phyloP scores from a whole-genome alignment of 2,113 vertebrate species.

The Spizaetus ornatus region DNA sequence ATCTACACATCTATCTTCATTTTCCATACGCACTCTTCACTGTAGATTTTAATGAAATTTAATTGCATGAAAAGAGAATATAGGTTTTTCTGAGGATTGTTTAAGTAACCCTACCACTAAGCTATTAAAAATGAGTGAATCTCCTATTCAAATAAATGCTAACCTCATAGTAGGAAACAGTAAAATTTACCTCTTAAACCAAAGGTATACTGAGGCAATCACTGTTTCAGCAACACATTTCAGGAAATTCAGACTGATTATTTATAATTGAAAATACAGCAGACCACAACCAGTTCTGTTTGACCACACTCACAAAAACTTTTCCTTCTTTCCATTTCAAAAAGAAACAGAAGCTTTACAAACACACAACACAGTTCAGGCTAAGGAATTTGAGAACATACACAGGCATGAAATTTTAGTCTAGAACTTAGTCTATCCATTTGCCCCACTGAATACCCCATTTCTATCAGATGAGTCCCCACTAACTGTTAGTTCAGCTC shows the following conservation, averaged over 20 bases:
- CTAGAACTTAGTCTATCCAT: neutral
- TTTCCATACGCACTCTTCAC: neutral
- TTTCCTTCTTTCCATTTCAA: neutral
- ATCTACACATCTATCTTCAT: neutral
- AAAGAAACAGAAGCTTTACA: neutral
- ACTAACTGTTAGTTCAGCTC: neutral
- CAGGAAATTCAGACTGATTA: neutral
- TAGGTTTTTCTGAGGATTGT: neutral
- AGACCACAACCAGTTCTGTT: neutral
- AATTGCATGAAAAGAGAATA: neutral
- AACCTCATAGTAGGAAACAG: neutral
- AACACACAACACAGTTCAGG: neutral
- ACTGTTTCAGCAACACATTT: neutral
- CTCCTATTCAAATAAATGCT: neutral
- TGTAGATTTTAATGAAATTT: neutral
- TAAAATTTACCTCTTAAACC: neutral
- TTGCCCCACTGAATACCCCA: neutral
- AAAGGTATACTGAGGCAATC: neutral
- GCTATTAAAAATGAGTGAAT: neutral
- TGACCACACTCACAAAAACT: neutral
- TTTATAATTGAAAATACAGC: neutral
- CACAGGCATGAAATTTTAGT: neutral
- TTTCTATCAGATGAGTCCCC: neutral
- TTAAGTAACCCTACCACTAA: neutral
- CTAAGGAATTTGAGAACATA: neutral